Evolutionary conservation across 2,888 invertebrate species (phyloP), one percentile per base, ranked within the genome.

Genomic region (Leucophora obtusa): DNA sequence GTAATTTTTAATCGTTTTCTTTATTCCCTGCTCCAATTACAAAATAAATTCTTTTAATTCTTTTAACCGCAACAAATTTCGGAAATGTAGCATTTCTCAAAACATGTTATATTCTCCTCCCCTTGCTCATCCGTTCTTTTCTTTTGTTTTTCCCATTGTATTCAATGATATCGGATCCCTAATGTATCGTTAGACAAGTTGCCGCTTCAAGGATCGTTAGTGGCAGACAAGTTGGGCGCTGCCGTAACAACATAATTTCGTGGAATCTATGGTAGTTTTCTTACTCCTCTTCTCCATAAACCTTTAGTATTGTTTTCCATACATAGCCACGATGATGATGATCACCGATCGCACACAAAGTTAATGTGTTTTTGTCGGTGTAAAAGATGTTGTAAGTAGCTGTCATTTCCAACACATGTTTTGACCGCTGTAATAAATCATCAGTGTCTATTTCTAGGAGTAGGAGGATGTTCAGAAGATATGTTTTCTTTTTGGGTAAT

Each of bases 391-490:
- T 84, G 87, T 87, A 87, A 87, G 88, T 86, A 86, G 87, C 89
- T 89, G 89, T 89, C 89, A 89, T 83, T 87, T 90, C 89, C 85
- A 89, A 89, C 90, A 90, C 87, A 90, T 90, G 90, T 90, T 90
- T 90, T 90, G 90, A 90, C 90, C 90, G 88, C 88, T 84, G 75
- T 86, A 89, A 90, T 90, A 90, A 90, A 90, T 90, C 90, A 90
- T 89, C 87, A 83, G 84, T 88, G 85, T 84, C 87, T 84, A 82
- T 59, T 70, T 50, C 38, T 15, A 14, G n/a, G n/a, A 14, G 54
- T 24, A 28, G 71, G 47, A 76, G 81, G 73, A 72, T 66, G 54
- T 51, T 62, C 50, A 14, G 47, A 24, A 51, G 50, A 51, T 53
- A 53, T 65, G 65, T 66, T 62, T 3, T 28, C 33, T 47, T 47